Conservation (phyloP, 2,797 vertebrate genomes). For the Spea hammondii region DNA sequence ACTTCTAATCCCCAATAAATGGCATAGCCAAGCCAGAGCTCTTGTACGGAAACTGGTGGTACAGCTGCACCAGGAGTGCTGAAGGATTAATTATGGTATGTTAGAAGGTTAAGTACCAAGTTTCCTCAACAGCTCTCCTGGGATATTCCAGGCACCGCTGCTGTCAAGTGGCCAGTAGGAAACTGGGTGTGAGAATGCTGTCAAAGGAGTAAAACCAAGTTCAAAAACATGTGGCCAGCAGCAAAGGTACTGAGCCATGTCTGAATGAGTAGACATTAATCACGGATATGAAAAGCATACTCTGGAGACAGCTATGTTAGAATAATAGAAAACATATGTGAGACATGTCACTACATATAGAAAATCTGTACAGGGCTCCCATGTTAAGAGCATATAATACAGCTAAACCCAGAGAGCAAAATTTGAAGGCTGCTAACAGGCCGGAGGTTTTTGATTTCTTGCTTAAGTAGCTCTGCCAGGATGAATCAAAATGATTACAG, state of each 20-base stretch:
- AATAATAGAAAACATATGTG: too few relatives aligned
- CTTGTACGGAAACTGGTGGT: background rate
- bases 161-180: background rate
- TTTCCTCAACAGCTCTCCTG: conserved; percentile 9
- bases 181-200: conserved; percentile 25
- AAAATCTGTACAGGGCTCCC: too few relatives aligned
- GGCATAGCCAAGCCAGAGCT: background rate
- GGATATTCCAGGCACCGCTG: background rate
- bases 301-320: too few relatives aligned
- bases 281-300: too few relatives aligned
- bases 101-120: conserved; percentile 1
- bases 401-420: too few relatives aligned
- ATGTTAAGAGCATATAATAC: too few relatives aligned
- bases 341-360: too few relatives aligned
- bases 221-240: background rate
- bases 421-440: too few relatives aligned
- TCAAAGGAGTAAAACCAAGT: background rate
- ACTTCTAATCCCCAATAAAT: conserved; percentile 1
- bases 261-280: too few relatives aligned
- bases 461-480: too few relatives aligned
- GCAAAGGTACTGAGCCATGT: background rate
- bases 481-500: too few relatives aligned
- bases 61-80: background rate
- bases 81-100: conserved; percentile 15
- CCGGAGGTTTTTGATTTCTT: too few relatives aligned